These are phyloP conservation scores for Sarcoramphus papa DNA, from an alignment of 2,797 vertebrate genomes.

Conservation along the genomic window DNA sequence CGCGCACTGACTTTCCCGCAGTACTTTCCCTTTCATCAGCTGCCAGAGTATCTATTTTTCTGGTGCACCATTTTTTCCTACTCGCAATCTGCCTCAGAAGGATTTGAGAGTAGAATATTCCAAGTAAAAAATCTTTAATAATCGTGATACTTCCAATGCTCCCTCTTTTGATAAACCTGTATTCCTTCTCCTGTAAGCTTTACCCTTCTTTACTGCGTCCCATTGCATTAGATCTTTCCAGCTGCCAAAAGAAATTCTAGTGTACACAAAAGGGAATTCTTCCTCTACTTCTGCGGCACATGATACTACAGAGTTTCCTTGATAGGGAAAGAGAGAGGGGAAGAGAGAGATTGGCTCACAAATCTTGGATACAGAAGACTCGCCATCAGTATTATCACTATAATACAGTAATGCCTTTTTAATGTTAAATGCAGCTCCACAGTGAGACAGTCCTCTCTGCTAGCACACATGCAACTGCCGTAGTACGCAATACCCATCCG, in stretches of 20 bases:
- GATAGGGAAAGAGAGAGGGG: too few relatives aligned
- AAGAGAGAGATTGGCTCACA: neutral
- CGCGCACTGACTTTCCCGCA: rapidly evolving
- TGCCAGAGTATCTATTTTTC: rapidly evolving
- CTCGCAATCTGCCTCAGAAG: rapidly evolving
- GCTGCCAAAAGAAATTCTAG: neutral
- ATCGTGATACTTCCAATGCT: rapidly evolving
- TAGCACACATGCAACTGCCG: rapidly evolving
- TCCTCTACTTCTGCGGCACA: neutral
- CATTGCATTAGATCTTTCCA: rapidly evolving
- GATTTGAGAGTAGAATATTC: rapidly evolving
- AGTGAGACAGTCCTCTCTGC: rapidly evolving
- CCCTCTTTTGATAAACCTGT: rapidly evolving
- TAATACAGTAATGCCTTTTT: neutral
- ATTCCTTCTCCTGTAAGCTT: neutral
- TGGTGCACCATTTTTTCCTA: rapidly evolving
- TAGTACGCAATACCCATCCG: rapidly evolving
- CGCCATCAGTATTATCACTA: rapidly evolving
- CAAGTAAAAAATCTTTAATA: too few relatives aligned
- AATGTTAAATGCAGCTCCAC: rapidly evolving
- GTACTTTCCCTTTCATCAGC: neutral
- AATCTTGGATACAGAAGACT: neutral
- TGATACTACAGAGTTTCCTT: neutral
- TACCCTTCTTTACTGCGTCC: neutral
- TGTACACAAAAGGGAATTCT: neutral